Conservation (phyloP, 2,888 invertebrate species). For the Rotaria socialis region DNA sequence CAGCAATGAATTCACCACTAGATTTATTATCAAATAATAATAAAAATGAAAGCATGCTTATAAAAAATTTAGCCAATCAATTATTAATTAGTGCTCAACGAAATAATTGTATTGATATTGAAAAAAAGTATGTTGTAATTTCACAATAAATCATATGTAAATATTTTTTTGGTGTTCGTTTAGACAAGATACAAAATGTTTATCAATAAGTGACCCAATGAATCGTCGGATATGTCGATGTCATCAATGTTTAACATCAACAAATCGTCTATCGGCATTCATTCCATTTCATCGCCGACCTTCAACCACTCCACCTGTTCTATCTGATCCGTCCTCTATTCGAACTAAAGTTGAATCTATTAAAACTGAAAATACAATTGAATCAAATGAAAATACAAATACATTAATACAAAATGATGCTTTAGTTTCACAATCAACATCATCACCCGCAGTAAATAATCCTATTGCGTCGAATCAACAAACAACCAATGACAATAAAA, state of each 20-base stretch:
- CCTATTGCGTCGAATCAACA: background rate
- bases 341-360: background rate
- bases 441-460: background rate
- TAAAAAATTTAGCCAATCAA: slow-evolving; percentile 13
- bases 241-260: slow-evolving; percentile 1
- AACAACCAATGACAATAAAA: background rate
- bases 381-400: background rate
- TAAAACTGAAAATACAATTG: background rate
- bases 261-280: background rate
- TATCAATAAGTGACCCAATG: background rate
- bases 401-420: background rate
- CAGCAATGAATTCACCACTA: background rate
- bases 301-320: background rate
- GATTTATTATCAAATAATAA: background rate
- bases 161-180: background rate
- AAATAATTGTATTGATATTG: slow-evolving; percentile 31
- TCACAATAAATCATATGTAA: background rate
- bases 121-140: slow-evolving; percentile 1
- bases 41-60: background rate
- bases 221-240: slow-evolving; percentile 22
- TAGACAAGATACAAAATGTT: slow-evolving; percentile 8
- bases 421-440: background rate
- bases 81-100: slow-evolving; percentile 22
- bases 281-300: slow-evolving; percentile 25
- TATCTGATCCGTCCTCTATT: slow-evolving; percentile 3